Conservation (phyloP, 2,797 vertebrate species). For the Poeciliopsis turneri region DNA sequence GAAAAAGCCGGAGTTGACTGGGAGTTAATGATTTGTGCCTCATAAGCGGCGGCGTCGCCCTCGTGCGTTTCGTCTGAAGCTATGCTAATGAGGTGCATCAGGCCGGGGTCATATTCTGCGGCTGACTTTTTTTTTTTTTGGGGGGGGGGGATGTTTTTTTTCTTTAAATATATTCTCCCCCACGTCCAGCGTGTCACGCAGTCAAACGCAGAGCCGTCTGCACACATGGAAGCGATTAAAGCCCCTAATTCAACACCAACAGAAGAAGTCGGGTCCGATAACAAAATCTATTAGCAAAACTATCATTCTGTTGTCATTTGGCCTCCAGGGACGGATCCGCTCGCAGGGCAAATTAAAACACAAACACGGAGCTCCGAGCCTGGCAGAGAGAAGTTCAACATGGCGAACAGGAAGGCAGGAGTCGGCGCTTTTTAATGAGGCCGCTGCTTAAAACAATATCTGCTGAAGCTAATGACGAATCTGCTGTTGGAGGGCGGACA, state of each 20-base stretch:
- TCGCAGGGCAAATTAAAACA: constrained; percentile 55
- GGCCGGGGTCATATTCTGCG: constrained; percentile 37
- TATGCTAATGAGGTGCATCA: constrained; percentile 62
- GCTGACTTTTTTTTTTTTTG: constrained; percentile 1
- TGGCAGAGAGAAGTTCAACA: constrained; percentile 23
- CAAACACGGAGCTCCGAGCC: constrained; percentile 51
- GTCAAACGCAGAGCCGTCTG: constrained; percentile 55
- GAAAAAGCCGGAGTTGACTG: constrained; percentile 54
- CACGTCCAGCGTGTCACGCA: constrained; percentile 42
- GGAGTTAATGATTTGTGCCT: constrained; percentile 40
- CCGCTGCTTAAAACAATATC: constrained; percentile 41
- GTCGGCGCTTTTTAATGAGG: constrained; percentile 10
- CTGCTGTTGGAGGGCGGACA: constrained; percentile 30
- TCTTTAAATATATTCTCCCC: constrained; percentile 56
- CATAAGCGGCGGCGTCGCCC: constrained; percentile 24
- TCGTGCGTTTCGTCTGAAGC: constrained; percentile 36
- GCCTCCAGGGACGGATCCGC: constrained; percentile 57
- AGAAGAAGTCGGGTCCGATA: constrained; percentile 75
- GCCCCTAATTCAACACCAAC: constrained; percentile 73
- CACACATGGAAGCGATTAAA: constrained; percentile 79
- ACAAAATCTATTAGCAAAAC: constrained; percentile 80
- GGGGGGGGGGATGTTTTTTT: not conserved
- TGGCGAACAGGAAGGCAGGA: constrained; percentile 17
- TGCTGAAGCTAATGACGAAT: constrained; percentile 44
- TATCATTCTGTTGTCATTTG: constrained; percentile 76